These are phyloP conservation scores for Thinocorus orbignyianus DNA, from an alignment of 2,113 vertebrate species.

Conservation along the genomic window DNA sequence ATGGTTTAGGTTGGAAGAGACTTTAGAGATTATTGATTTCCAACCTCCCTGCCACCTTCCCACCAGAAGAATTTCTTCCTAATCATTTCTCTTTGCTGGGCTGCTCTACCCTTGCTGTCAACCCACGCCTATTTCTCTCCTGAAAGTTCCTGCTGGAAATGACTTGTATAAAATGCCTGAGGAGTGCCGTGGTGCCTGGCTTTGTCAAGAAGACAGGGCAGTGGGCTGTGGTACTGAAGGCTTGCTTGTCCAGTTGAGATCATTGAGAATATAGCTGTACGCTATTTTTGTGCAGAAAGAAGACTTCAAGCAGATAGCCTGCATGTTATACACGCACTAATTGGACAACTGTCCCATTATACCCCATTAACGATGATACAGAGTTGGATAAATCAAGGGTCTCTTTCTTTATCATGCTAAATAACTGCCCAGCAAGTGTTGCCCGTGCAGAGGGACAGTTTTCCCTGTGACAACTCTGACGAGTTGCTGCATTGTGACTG, in stretches of 20 bases:
- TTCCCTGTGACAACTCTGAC: neutral
- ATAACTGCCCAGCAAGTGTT: neutral
- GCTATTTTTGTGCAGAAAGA: neutral
- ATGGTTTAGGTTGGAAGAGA: neutral
- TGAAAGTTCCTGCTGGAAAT: neutral
- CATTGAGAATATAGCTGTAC: accelerated
- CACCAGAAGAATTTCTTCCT: neutral
- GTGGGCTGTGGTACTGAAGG: accelerated
- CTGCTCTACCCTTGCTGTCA: neutral
- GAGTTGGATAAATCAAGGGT: neutral
- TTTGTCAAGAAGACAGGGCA: neutral
- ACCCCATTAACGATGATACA: accelerated
- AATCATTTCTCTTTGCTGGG: neutral
- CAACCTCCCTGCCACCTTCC: neutral
- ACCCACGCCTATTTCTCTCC: no score
- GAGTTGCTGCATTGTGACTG: neutral
- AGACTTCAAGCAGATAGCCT: neutral
- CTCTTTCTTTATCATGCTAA: accelerated
- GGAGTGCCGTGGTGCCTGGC: neutral
- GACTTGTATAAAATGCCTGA: accelerated
- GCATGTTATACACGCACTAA: accelerated
- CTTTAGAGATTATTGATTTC: neutral
- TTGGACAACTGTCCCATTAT: neutral
- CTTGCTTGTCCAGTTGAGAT: accelerated
- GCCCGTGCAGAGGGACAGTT: neutral